These are phyloP conservation scores for Deroplatys truncata DNA, from an alignment of 2,888 invertebrate genomes.

Conservation along the genomic window DNA sequence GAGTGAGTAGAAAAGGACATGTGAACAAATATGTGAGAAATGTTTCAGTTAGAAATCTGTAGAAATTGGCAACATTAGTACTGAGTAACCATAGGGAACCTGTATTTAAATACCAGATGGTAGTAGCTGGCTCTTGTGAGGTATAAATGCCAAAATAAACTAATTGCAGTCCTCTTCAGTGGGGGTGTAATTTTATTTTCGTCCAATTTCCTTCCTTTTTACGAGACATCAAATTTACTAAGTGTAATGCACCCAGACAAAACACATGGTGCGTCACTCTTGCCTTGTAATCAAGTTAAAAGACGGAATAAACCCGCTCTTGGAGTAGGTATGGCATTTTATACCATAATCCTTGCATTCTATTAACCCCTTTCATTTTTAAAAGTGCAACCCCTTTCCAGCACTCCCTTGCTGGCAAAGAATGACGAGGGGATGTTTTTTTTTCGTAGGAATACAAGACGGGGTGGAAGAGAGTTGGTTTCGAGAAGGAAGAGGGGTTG, in stretches of 20 bases:
- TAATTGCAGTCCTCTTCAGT: no score
- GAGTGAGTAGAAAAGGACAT: no score
- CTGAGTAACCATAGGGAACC: no score
- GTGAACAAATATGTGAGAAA: no score
- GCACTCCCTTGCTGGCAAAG: background rate
- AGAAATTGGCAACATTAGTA: no score
- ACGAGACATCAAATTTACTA: no score
- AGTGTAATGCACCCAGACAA: background rate
- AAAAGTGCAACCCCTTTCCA: slow-evolving; percentile 4
- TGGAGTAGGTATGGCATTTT: background rate
- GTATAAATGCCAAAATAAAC: no score
- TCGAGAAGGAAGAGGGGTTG: background rate
- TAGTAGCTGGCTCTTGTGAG: no score
- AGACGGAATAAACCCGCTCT: background rate
- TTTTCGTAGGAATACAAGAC: background rate
- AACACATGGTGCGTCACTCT: background rate
- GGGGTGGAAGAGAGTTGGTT: background rate
- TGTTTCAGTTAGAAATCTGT: no score
- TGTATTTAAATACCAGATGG: no score
- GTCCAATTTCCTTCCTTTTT: no score
- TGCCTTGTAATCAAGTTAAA: background rate
- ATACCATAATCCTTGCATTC: slow-evolving; percentile 1
- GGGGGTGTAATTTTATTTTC: no score
- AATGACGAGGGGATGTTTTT: background rate
- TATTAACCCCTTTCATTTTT: slow-evolving; percentile 9